phyloP scores from a whole-genome alignment of 2,797 vertebrate species.

The Buceros bicornis region DNA sequence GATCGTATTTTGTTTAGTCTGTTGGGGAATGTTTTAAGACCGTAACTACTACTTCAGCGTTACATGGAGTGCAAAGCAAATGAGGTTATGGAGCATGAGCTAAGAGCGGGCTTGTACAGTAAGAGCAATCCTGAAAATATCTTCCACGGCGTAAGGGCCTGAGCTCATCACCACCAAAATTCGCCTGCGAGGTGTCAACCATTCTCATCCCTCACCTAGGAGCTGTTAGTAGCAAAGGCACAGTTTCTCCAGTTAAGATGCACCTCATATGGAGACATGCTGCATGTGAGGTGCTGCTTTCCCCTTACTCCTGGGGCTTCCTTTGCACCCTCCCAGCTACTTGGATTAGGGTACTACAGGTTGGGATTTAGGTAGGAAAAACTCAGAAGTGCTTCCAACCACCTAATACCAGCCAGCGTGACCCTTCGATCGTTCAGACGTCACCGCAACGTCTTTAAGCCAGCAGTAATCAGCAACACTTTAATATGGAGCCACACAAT shows the following conservation, averaged over 20 bases:
- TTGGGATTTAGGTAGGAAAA: neutral
- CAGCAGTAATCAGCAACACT: neutral
- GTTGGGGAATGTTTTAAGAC: slow-evolving; percentile 22
- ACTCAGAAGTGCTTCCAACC: neutral
- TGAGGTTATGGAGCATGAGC: neutral
- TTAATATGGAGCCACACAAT: neutral
- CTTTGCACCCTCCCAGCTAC: neutral
- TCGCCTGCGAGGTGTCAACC: neutral
- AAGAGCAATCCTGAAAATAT: neutral
- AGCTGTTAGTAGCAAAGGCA: neutral
- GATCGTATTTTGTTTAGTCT: slow-evolving; percentile 45
- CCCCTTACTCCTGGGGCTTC: neutral
- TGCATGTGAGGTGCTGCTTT: neutral
- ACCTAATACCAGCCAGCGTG: neutral
- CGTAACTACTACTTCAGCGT: neutral
- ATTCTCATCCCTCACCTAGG: neutral
- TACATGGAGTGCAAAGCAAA: slow-evolving; percentile 6
- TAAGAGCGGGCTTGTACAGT: neutral
- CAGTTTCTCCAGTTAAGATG: neutral
- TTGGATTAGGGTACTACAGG: neutral
- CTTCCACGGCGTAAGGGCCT: neutral
- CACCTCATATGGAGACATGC: neutral
- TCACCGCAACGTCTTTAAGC: neutral
- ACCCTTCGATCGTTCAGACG: neutral
- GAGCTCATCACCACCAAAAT: neutral